A percentile compares a stretch with the other conserved stretches of the same genome.
Conservation (phyloP, 2,888 invertebrate species). For the Drosophila birchii region DNA sequence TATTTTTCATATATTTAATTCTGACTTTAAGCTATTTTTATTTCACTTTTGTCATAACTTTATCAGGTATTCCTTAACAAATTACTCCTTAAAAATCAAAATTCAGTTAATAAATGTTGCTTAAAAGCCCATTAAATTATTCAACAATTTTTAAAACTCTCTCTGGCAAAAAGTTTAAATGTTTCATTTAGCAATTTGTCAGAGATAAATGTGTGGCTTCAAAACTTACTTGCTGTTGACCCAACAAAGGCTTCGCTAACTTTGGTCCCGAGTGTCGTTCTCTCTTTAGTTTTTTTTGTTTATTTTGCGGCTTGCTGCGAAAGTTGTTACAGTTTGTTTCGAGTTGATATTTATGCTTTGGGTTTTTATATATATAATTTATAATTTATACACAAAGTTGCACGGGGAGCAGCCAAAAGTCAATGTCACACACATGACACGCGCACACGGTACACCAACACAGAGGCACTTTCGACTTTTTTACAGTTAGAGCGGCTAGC, state of each 20-base stretch:
- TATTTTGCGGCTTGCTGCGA: constrained; percentile 48
- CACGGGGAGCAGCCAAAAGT: constrained; percentile 41
- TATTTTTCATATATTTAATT: neutral
- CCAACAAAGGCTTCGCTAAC: constrained; percentile 29
- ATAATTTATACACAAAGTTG: constrained; percentile 42
- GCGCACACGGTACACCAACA: constrained; percentile 71
- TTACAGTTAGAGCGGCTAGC: constrained; percentile 52
- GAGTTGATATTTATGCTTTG: constrained; percentile 39
- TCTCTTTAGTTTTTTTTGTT: neutral
- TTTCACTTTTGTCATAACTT: neutral
- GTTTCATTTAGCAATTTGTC: constrained; percentile 23
- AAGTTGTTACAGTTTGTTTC: constrained; percentile 53
- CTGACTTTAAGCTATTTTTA: neutral
- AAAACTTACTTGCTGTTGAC: constrained; percentile 48
- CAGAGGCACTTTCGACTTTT: constrained; percentile 72
- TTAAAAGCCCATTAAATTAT: neutral
- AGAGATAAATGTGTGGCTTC: constrained; percentile 24
- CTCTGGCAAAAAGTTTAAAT: neutral
- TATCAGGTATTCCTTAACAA: neutral
- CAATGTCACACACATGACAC: constrained; percentile 68
- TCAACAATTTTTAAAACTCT: neutral
- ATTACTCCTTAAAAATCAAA: neutral
- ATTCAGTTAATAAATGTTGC: neutral
- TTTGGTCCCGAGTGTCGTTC: constrained; percentile 23
- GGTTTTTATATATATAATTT: constrained; percentile 16